Evolutionary conservation across 2,888 invertebrate genomes (phyloP), one percentile per base, ranked within the genome.

Genomic region (Heliconius ismenius): DNA sequence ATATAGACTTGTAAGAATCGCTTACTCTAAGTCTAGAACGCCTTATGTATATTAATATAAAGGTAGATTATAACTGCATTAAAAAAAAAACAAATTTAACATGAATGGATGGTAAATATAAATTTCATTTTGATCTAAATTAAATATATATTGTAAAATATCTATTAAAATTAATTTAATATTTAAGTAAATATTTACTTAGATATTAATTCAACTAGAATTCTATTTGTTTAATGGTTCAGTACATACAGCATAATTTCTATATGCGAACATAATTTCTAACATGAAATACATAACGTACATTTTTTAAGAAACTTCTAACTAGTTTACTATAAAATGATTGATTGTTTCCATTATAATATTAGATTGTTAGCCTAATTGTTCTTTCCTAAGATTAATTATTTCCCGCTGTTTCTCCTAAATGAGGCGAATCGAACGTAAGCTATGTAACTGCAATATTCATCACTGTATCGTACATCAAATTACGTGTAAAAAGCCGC

Each of bases 361-460:
- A 36, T 2, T 21, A 69, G 9, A 24, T 15, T n/a, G 54, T 58
- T 70, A 70, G n/a, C n/a, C 54, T 70, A 58, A 70, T 32, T 32
- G 21, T 32, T 58, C 24, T 70, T 28, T 70, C 36, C 15, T 58
- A 36, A 36, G n/a, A 32, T 36, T 36, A 1, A 58, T 24, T 58
- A 70, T 58, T 58, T 70, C 70, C 70, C 70, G 36, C 36, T 32
- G 24, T 43, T 43, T 58, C 32, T 58, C n/a, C 32, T 70, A 70
- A 70, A 70, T 58, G 70, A 70, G 15, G 58, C 70, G 69, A 58
- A 58, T 32, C 69, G 67, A 67, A 67, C 24, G 36, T 70, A 21
- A 15, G 70, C 70, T 70, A 58, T 70, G 36, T 70, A 70, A 70
- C 70, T 24, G 70, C 58, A 58, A 70, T 70, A 70, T 70, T 70